Evolutionary conservation across 2,888 invertebrate genomes (phyloP).

Genomic region (Tipula vernalis): DNA sequence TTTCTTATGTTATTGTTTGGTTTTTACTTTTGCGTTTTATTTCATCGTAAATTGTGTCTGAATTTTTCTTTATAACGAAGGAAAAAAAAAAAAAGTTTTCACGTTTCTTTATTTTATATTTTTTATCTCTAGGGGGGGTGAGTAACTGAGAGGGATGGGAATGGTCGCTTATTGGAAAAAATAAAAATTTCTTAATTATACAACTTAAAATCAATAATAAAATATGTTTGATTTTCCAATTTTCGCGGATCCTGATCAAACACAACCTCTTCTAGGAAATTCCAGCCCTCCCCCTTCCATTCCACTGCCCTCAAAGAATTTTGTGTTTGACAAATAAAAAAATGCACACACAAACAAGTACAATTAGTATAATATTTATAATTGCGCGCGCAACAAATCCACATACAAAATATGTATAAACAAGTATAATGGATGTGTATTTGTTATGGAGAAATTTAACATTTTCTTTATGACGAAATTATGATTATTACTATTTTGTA

Average conservation of each 20-base stretch:
- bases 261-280: background rate
- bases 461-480: background rate
- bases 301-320: background rate
- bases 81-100: background rate
- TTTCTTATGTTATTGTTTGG: background rate
- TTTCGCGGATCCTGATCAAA: background rate
- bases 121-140: background rate
- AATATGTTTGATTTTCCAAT: background rate
- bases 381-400: background rate
- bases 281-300: background rate
- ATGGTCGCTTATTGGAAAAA: background rate
- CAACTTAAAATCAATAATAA: background rate
- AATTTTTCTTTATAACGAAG: background rate
- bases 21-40: constrained; percentile 4
- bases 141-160: background rate
- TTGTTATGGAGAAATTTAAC: background rate
- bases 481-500: background rate
- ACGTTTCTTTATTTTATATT: background rate
- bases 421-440: background rate
- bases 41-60: background rate
- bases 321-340: background rate
- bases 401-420: background rate
- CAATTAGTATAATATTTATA: background rate
- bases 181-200: background rate
- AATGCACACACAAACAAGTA: background rate